phyloP scores from a whole-genome alignment of 23 tunicate species.

The Trididemnum nubilum region DNA sequence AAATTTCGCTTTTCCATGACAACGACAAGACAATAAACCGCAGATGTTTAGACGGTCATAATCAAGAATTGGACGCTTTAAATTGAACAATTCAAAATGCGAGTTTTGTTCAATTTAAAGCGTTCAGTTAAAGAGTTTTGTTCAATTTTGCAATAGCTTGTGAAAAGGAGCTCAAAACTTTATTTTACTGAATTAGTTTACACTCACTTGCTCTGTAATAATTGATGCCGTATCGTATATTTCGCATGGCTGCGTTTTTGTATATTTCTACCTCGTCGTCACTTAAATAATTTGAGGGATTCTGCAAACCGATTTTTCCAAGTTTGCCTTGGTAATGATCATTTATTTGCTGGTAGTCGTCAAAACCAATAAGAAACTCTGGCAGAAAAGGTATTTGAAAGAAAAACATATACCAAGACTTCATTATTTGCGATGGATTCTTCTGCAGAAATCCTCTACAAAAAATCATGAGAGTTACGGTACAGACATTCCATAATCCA shows the following conservation, averaged over 20 bases:
- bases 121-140: too few species aligned
- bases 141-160: too few species aligned
- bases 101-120: too few species aligned
- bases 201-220: conserved; percentile 78
- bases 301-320: conserved; percentile 23
- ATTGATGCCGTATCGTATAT: conserved; percentile 42
- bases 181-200: too few species aligned
- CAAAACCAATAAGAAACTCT: conserved; percentile 31
- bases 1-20: too few species aligned
- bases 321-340: not conserved
- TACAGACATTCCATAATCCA: too few species aligned
- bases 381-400: conserved; percentile 78
- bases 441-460: not conserved
- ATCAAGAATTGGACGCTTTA: too few species aligned
- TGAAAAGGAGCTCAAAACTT: too few species aligned
- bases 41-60: too few species aligned
- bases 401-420: conserved; percentile 65
- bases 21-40: too few species aligned
- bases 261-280: conserved; percentile 50
- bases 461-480: too few species aligned
- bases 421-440: conserved; percentile 51
- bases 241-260: conserved; percentile 37
- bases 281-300: conserved; percentile 13
- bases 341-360: not conserved
- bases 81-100: too few species aligned